Evolutionary conservation across 2,797 vertebrate genomes (phyloP), one percentile per base, ranked within the genome.

Genomic region (Tympanoctomys barrerae): DNA sequence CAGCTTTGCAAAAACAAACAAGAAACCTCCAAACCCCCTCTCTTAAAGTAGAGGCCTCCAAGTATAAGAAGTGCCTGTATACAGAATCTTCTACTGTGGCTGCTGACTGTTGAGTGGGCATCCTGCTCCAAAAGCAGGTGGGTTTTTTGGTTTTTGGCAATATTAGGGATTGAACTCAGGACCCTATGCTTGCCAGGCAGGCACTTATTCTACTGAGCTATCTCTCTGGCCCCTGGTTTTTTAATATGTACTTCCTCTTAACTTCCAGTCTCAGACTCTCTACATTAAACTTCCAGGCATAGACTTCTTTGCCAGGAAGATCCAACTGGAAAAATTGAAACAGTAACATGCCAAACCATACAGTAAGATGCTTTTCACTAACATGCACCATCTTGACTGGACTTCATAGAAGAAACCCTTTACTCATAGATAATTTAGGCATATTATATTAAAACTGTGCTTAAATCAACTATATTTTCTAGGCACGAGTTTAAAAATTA

Each of bases 21-120:
- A 42, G 71, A 46, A 26, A 14, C 13, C 42, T 22, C 16, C 12
- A 52, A 31, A 46, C 14, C 28, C 42, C 97, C 95, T 94, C 97
- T 94, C 96, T 97, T 98, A 98, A 96, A 90, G 33, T 57, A 59
- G 16, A 91, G 96, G 96, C 91, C 96, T 96, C 93, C 57, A 98
- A 97, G 96, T 97, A 96, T 88, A 52, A 96, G 94, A 98, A 97
- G 93, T 97, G 89, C 73, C 95, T 96, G 96, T 0, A 97, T 93
- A 97, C 64, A 91, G 82, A 93, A 87, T 81, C 89, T 93, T 82
- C 73, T 88, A 2, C 22, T 80, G 21, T 86, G 49, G 71, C 49
- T 89, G 21, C 14, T 87, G 49, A 57, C 62, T 95, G 13, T 36
- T 39, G 18, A 19, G 33, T 92, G 42, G 33, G 46, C 54, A 96